Evolutionary conservation across 2,888 invertebrate genomes (phyloP).

Genomic region (Subacronicta megacephala): DNA sequence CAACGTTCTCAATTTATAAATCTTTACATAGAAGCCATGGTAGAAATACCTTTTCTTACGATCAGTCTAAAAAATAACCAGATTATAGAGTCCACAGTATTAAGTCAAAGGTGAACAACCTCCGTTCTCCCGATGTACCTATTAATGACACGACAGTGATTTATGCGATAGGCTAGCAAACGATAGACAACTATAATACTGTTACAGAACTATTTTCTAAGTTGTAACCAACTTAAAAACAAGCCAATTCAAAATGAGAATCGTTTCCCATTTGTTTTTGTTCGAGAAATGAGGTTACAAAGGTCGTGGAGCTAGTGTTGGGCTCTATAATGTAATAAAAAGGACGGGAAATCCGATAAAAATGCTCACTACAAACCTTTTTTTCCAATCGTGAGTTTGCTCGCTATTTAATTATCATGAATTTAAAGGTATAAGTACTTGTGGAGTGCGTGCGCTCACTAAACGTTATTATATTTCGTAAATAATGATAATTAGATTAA

Average conservation of each 20-base stretch:
- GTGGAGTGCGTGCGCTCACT: too few relatives aligned
- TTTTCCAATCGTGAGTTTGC: too few relatives aligned
- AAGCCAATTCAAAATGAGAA: slow-evolving; percentile 18
- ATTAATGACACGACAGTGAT: slow-evolving; percentile 61
- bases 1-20: too few relatives aligned
- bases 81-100: slow-evolving; percentile 17
- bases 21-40: slow-evolving; percentile 1
- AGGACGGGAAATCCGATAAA: background rate
- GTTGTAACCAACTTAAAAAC: slow-evolving; percentile 21
- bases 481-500: too few relatives aligned
- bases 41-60: slow-evolving; percentile 22
- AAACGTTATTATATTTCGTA: too few relatives aligned
- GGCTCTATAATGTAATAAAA: slow-evolving; percentile 6
- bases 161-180: slow-evolving; percentile 50
- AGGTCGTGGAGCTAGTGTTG: slow-evolving; percentile 1
- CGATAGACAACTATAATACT: slow-evolving; percentile 27
- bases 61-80: slow-evolving; percentile 26
- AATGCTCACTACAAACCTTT: too few relatives aligned
- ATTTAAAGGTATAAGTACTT: too few relatives aligned
- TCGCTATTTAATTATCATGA: too few relatives aligned
- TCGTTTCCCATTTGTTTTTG: slow-evolving; percentile 34
- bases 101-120: slow-evolving; percentile 59
- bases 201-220: slow-evolving; percentile 29
- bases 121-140: slow-evolving; percentile 44
- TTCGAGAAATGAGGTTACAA: slow-evolving; percentile 15